Base-by-base conservation (phyloP, 2,113 vertebrate genomes). In the Sapayoa aenigma region DNA sequence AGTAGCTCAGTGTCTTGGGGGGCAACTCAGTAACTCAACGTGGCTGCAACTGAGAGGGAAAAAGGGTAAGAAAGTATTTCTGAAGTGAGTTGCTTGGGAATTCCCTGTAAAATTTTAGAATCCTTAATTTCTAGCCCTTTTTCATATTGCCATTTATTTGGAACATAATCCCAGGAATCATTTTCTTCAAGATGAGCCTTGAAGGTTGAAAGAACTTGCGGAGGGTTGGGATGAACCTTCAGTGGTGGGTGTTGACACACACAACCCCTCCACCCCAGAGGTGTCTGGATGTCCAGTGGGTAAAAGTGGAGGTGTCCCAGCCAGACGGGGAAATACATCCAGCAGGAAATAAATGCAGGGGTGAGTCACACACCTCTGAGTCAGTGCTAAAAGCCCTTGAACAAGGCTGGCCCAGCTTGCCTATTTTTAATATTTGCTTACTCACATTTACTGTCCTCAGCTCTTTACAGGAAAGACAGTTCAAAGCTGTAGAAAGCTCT, bases 361-460 rank as follows among this genome's bases (percentile, higher is more conserved):
- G n/a, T n/a, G n/a, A 97, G 21, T 97, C 96, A 94, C 5, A 6
- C 8, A 0, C 0, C 1, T 5, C 42, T 96, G 94, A 96, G 86
- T 90, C 92, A 95, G n/a, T 39, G 59, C 72, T 89, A 9, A 76
- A 66, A 92, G 47, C 5, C 9, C 69, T 46, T 12, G 67, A 88
- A 82, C 67, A 39, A 50, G 69, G 74, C 88, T 46, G 23, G 9
- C 76, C 90, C 94, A 95, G 74, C 88, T 46, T 27, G 9, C 76
- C 90, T 95, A 95, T 95, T 94, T 97, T 95, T 95, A 89, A 89
- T 97, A 94, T 95, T 80, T 86, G 86, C 92, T 96, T 96, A 74
- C 94, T 96, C 92, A 95, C 86, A 92, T 63, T 97, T 94, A 95
- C 85, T 88, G 90, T 73, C 58, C 37, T 22, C 30, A 90, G 37